Base-by-base conservation (phyloP, 2,113 vertebrate species). In the Myrmecophaga tridactyla region DNA sequence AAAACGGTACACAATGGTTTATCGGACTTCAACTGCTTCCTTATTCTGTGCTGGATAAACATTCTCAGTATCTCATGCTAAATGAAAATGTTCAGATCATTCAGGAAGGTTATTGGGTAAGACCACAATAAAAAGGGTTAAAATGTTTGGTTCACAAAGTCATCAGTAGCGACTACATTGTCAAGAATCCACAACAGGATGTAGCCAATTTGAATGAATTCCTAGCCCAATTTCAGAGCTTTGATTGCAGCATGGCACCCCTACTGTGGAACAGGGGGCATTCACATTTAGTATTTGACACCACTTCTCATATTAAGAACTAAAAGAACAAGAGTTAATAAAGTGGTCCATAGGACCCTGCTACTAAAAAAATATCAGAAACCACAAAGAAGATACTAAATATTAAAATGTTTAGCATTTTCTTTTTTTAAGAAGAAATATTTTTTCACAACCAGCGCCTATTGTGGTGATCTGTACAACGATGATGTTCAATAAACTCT, bases 171-270 rank as follows among this genome's bases (percentile, higher is more conserved):
- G 34, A 53, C 58, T 39, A 11, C 3, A 41, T 2, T n/a, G 34
- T 41, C 70, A 81, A 41, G 12, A 2, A 23, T 31, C 4, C 46
- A 18, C 56, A 23, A 0, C 6, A 67, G 56, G 70, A 76, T 78
- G 36, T 36, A 60, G 62, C 58, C 70, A 21, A 20, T 18, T 86
- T 67, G 51, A 53, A 12, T 34, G 13, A 36, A 80, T 5, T 7
- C 1, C 18, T 41, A 11, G 7, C 36, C 39, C 65, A 34, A 34
- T 20, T 27, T 80, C 29, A 58, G 0, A 17, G 48, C 65, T 39
- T 41, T 53, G 9, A 18, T 1, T 15, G 0, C n/a, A 20, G 46
- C 9, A 25, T n/a, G 9, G 41, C 0, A 34, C 4, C 17, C 14
- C 51, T 14, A 6, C 39, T 27, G 3, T 3, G 23, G 36, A 76